Evolutionary conservation across 2,797 vertebrate species (phyloP).

Genomic region (Capromys pilorides): DNA sequence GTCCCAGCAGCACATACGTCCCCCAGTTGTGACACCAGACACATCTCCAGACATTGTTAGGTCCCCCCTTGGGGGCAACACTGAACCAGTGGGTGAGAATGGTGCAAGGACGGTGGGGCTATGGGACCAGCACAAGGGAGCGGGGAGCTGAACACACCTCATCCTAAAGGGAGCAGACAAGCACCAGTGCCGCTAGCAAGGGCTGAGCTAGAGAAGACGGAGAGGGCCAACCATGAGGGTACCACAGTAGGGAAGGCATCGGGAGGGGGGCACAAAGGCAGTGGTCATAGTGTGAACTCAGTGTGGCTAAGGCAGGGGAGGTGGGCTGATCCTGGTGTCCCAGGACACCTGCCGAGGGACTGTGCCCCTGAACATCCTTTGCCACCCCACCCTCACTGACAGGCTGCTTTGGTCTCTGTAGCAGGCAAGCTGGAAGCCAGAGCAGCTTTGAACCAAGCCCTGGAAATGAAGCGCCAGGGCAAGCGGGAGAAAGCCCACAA

Average conservation of each 20-base stretch:
- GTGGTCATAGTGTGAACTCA: fast-evolving
- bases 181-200: not conserved
- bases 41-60: not conserved
- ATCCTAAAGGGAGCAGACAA: not conserved
- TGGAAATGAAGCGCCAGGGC: conserved; percentile 96
- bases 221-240: not conserved
- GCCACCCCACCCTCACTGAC: not conserved
- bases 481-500: conserved; percentile 96
- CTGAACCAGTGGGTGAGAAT: not conserved
- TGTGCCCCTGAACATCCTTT: not conserved
- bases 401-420: conserved; percentile 71
- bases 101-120: not conserved
- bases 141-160: too few species aligned
- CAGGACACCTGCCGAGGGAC: not conserved
- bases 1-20: not conserved
- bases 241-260: not conserved
- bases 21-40: not conserved
- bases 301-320: fast-evolving
- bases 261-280: not conserved
- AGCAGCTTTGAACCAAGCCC: conserved; percentile 93
- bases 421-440: conserved; percentile 92
- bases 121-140: not conserved
- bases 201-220: not conserved
- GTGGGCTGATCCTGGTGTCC: not conserved
- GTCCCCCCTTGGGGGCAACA: not conserved